Evolutionary conservation across 1,140 invertebrate species (phyloP).

Genomic region (Dreissena rostriformis): DNA sequence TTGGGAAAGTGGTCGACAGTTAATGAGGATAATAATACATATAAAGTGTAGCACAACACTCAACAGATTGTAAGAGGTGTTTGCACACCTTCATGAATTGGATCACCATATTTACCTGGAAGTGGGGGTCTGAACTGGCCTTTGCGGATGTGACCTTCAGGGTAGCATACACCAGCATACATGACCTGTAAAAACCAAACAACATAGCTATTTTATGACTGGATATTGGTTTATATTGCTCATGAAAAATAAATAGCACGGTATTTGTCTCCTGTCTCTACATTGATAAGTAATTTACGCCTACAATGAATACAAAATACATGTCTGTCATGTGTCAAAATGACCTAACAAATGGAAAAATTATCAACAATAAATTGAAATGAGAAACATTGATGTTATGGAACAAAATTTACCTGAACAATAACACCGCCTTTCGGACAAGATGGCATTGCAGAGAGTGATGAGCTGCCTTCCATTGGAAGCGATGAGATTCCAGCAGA

Average conservation of each 20-base stretch:
- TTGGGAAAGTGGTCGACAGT: no score
- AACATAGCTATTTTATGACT: no score
- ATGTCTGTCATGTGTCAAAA: neutral
- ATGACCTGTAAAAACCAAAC: slow-evolving; percentile 63
- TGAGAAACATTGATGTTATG: no score
- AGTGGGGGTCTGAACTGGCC: slow-evolving; percentile 67
- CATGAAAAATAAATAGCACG: no score
- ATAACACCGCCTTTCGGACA: slow-evolving; percentile 51
- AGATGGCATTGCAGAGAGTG: slow-evolving; percentile 29
- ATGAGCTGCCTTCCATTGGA: slow-evolving; percentile 40
- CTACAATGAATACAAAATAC: neutral
- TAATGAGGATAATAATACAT: neutral
- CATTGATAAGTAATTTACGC: no score
- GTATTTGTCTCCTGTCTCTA: no score
- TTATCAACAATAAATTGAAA: no score
- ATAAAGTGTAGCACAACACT: neutral
- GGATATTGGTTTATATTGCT: no score
- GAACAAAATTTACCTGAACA: slow-evolving; percentile 39
- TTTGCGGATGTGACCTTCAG: slow-evolving; percentile 70
- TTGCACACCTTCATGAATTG: slow-evolving; percentile 45
- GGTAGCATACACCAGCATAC: slow-evolving; percentile 73
- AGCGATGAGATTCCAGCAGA: slow-evolving; percentile 51
- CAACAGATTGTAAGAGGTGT: neutral
- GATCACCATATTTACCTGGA: slow-evolving; percentile 69
- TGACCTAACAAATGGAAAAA: neutral